Conservation (phyloP, 1,140 invertebrate genomes). For the Meloidogyne floridensis region DNA sequence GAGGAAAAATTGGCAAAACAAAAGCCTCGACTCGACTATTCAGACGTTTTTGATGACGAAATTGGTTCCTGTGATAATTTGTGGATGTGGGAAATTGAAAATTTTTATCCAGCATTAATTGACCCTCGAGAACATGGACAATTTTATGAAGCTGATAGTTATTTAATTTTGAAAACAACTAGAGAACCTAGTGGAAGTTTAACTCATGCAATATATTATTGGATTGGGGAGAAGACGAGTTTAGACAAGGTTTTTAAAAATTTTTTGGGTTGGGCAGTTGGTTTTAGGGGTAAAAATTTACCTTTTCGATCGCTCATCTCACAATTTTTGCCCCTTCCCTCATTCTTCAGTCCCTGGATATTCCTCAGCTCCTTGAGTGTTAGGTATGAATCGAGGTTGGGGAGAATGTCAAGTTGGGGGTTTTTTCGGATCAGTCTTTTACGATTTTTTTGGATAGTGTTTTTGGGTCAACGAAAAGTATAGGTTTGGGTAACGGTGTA, state of each 20-base stretch:
- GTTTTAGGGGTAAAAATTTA: no score
- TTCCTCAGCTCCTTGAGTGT: no score
- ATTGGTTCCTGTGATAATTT: slow-evolving; percentile 80
- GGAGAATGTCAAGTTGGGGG: no score
- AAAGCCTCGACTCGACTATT: slow-evolving; percentile 82
- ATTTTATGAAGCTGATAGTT: slow-evolving; percentile 99
- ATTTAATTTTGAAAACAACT: slow-evolving; percentile 90
- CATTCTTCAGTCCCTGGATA: no score
- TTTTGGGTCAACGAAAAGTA: no score
- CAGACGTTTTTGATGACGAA: slow-evolving; percentile 96
- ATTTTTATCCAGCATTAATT: slow-evolving; percentile 91
- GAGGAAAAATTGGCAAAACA: slow-evolving; percentile 57
- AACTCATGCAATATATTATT: slow-evolving; percentile 94
- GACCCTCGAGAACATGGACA: slow-evolving; percentile 77
- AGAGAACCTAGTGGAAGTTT: slow-evolving; percentile 80
- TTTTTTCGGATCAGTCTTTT: no score
- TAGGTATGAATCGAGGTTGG: no score
- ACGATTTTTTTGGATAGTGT: no score
- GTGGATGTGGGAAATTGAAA: slow-evolving; percentile 71
- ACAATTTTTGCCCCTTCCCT: no score
- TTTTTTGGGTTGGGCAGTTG: no score
- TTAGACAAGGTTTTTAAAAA: slow-evolving; percentile 77
- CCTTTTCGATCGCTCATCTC: no score
- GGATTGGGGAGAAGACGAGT: slow-evolving; percentile 94
- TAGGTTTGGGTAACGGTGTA: no score